Evolutionary conservation across 2,888 invertebrate species (phyloP).

Genomic region (Plagiodera versicolora): DNA sequence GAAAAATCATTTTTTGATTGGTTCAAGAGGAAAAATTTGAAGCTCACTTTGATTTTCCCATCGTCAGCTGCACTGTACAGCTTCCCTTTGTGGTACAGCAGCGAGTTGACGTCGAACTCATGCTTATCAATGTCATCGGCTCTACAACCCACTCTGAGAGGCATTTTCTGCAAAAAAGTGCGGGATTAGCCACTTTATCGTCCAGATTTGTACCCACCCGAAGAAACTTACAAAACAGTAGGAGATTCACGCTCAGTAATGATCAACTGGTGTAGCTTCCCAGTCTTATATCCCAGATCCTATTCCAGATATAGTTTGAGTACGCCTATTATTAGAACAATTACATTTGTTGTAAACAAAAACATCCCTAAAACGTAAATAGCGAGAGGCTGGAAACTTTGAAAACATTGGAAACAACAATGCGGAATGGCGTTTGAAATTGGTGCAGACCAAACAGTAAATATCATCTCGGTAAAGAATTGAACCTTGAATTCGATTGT

Average conservation of each 20-base stretch:
- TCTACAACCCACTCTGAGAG: conserved; percentile 45
- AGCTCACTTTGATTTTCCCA: conserved; percentile 58
- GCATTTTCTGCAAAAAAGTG: conserved; percentile 37
- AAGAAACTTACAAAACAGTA: no score
- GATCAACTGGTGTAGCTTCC: not conserved
- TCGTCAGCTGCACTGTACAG: conserved; percentile 58
- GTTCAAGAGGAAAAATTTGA: no score
- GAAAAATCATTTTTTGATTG: conserved; percentile 28
- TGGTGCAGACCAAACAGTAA: no score
- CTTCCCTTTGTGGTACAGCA: conserved; percentile 53
- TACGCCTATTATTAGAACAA: not conserved
- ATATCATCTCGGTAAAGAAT: no score
- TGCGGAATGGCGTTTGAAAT: not conserved
- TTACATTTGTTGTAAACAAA: not conserved
- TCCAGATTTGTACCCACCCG: not conserved
- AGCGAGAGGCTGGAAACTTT: no score
- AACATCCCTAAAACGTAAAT: no score
- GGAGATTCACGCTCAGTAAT: not conserved
- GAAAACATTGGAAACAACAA: not conserved
- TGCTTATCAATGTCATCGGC: conserved; percentile 53
- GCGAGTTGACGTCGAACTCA: conserved; percentile 52
- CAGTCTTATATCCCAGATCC: not conserved
- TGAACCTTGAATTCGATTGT: no score
- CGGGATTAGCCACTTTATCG: not conserved
- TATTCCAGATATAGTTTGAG: not conserved